phyloP scores from a whole-genome alignment of 2,888 invertebrate species.

The Ligdia adustata region DNA sequence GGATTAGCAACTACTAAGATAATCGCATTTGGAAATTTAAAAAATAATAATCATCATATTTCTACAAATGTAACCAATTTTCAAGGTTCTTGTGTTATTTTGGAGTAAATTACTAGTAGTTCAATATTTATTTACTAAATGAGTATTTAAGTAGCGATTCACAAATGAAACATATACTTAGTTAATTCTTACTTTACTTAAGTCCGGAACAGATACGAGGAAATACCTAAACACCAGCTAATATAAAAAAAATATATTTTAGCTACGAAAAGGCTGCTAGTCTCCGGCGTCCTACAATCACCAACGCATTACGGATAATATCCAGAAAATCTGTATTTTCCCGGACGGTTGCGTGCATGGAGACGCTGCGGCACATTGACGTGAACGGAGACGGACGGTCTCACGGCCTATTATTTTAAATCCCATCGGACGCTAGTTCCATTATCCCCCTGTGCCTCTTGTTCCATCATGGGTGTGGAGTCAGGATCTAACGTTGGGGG shows the following conservation, averaged over 20 bases:
- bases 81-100: no score
- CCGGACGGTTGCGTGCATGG: conserved; percentile 27
- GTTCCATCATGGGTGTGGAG: conserved; percentile 19
- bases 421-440: conserved; percentile 68
- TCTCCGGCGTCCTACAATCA: conserved; percentile 12
- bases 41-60: no score
- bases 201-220: no score
- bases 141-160: no score
- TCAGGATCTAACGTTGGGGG: conserved; percentile 7
- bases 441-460: conserved; percentile 57
- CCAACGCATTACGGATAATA: conserved; percentile 19
- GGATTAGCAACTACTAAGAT: background rate
- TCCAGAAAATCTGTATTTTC: conserved; percentile 21
- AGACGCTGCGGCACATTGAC: conserved; percentile 52
- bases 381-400: conserved; percentile 46
- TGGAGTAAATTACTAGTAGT: no score
- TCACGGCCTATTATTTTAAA: conserved; percentile 70
- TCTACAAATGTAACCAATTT: no score
- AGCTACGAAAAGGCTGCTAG: background rate
- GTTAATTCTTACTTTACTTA: no score
- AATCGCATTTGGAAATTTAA: no score
- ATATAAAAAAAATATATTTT: no score
- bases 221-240: no score
- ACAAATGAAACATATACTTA: no score
- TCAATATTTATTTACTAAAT: no score